A percentile compares a stretch with the other conserved stretches of the same genome.
These are phyloP conservation scores for Ranitomeya imitator DNA, from an alignment of 2,113 vertebrate genomes.

Conservation along the genomic window DNA sequence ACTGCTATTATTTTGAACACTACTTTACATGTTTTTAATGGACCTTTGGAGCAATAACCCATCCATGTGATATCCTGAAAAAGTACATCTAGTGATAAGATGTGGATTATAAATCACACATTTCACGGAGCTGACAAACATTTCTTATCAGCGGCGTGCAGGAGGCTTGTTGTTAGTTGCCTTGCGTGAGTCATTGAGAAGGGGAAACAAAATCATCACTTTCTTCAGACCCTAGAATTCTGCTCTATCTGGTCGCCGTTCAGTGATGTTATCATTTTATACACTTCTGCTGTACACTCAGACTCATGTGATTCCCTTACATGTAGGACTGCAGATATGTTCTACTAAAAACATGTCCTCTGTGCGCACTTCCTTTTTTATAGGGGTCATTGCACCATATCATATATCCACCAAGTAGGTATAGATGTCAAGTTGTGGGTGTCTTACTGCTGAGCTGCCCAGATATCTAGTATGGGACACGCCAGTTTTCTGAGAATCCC, in stretches of 20 bases:
- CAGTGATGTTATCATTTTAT: slow-evolving; percentile 11
- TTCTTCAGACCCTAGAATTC: background rate
- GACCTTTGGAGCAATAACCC: background rate
- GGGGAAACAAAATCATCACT: background rate
- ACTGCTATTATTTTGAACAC: too few relatives aligned
- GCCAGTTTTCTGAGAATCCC: too few relatives aligned
- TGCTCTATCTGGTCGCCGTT: slow-evolving; percentile 16
- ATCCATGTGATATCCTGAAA: slow-evolving; percentile 19
- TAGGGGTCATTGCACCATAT: too few relatives aligned
- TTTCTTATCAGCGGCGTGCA: slow-evolving; percentile 36
- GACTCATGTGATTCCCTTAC: background rate
- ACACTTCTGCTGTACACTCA: background rate
- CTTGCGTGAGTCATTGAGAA: slow-evolving; percentile 6
- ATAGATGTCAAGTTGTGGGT: too few relatives aligned
- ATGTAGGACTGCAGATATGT: background rate
- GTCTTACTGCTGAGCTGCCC: too few relatives aligned
- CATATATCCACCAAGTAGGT: too few relatives aligned
- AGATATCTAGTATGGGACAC: too few relatives aligned
- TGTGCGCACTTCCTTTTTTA: too few relatives aligned
- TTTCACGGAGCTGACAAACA: slow-evolving; percentile 19
- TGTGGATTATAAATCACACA: slow-evolving; percentile 32
- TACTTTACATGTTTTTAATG: background rate
- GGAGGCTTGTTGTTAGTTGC: slow-evolving; percentile 7
- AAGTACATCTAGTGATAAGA: slow-evolving; percentile 13
- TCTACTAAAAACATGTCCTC: background rate